These are phyloP conservation scores for Mechanitis messenoides DNA, from an alignment of 2,888 invertebrate genomes.

Conservation along the genomic window DNA sequence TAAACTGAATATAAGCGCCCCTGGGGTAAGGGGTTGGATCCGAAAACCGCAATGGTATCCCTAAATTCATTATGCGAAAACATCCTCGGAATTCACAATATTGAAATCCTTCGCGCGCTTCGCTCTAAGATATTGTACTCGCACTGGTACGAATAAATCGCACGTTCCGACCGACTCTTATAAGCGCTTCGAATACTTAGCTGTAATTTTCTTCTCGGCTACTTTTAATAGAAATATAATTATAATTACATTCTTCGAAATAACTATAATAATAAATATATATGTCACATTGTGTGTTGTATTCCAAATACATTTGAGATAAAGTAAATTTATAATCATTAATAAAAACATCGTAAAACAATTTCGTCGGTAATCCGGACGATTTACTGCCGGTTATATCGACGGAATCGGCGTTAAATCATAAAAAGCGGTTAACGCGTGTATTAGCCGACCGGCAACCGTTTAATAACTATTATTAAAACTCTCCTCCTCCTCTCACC, in stretches of 20 bases:
- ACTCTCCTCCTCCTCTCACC: conserved; percentile 62
- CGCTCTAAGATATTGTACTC: conserved; percentile 49
- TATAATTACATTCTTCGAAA: conserved; percentile 1
- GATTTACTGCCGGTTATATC: conserved; percentile 68
- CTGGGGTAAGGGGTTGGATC: conserved; percentile 50
- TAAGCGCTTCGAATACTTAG: conserved; percentile 16
- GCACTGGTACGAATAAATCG: conserved; percentile 50
- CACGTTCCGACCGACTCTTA: conserved; percentile 34
- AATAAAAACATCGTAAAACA: conserved; percentile 68
- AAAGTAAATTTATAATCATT: conserved; percentile 24
- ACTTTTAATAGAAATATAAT: not conserved
- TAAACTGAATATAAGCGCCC: conserved; percentile 46
- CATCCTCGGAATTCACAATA: conserved; percentile 75
- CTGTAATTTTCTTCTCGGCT: conserved; percentile 6
- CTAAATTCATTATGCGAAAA: conserved; percentile 73
- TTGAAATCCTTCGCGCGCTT: conserved; percentile 57
- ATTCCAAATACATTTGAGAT: conserved; percentile 14
- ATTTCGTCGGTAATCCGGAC: conserved; percentile 63
- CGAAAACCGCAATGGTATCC: conserved; percentile 73
- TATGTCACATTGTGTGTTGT: not conserved
- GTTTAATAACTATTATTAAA: conserved; percentile 74
- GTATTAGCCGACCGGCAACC: conserved; percentile 67
- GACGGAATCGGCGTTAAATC: conserved; percentile 69
- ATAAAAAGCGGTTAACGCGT: conserved; percentile 68
- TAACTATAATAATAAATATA: too few relatives aligned